Evolutionary conservation across 2,797 vertebrate species (phyloP), one percentile per base, ranked within the genome.

Genomic region (Acanthurus tractus): DNA sequence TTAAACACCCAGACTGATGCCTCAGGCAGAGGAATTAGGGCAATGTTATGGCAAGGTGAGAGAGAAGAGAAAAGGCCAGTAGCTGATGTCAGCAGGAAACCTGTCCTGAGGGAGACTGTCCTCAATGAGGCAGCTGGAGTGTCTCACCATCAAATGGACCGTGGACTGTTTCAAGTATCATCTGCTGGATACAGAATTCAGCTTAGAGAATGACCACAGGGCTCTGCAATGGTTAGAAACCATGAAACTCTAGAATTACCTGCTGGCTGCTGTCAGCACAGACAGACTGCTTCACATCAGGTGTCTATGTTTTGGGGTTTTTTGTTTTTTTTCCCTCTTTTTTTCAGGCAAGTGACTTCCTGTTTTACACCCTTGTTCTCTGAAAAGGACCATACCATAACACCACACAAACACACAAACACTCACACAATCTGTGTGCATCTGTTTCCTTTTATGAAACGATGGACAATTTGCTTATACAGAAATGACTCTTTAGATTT

Each of bases 101-200:
- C 44, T 46, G 66, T 84, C 90, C 86, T 76, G 46, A 58, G 86
- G 83, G 88, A 88, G 54, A 48, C 48, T 6, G 1, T 67, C 65
- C 81, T 87, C 58, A 1, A 38, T 18, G 18, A 78, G 78, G 53
- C 77, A 85, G 75, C 81, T 78, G 63, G 62, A 82, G 70, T 59
- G 86, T 84, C 77, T 55, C 11, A 55, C 81, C 73, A 84, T 87
- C 82, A 90, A 91, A 89, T 80, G 84, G 75, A 87, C 75, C 72
- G 25, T 81, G 42, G 78, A 81, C 63, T 40, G 45, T 78, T 84
- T 86, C 82, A 79, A 81, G 75, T 54, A 72, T 34, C 49, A 50
- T 86, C 82, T 82, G 76, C 74, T 74, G 58, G 82, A 63, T 61
- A 49, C 64, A 74, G 59, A 61, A 76, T 77, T 84, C 69, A 62